Conservation (phyloP, 2,888 invertebrate species). For the Melanophora roralis region DNA sequence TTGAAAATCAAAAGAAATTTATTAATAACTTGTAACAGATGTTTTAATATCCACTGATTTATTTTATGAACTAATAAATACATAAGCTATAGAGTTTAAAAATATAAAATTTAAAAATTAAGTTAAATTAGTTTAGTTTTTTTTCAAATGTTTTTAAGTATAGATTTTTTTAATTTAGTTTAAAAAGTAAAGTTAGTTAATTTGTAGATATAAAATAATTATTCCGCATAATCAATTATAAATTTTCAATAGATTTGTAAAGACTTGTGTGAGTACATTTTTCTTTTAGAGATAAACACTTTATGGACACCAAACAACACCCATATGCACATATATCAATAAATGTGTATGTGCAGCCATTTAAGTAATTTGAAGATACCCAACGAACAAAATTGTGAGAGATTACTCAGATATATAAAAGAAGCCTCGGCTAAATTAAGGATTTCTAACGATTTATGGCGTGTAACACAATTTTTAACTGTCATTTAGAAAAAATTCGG, state of each 20-base stretch:
- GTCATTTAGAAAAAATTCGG: too few species aligned
- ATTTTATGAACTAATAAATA: not conserved
- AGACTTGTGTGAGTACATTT: constrained; percentile 48
- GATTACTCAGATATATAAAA: too few species aligned
- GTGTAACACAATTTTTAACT: too few species aligned
- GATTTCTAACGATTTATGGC: too few species aligned
- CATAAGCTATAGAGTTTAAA: not conserved
- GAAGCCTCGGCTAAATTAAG: too few species aligned
- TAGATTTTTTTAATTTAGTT: constrained; percentile 6
- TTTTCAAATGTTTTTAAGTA: too few species aligned
- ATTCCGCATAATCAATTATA: constrained; percentile 59
- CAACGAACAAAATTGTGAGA: too few species aligned
- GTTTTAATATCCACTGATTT: constrained; percentile 30
- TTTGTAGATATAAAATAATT: constrained; percentile 47
- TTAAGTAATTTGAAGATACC: not conserved
- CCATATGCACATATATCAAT: constrained; percentile 12
- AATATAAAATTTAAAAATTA: too few species aligned
- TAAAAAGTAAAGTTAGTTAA: not conserved
- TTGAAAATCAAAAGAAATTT: constrained; percentile 9
- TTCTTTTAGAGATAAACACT: constrained; percentile 51
- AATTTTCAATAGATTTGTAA: constrained; percentile 49
- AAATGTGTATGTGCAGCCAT: constrained; percentile 1
- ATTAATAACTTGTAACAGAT: constrained; percentile 29
- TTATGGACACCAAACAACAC: constrained; percentile 26
- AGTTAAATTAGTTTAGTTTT: not conserved